phyloP scores from a whole-genome alignment of 2,888 invertebrate genomes.

The Ommatoiulus sabulosus region DNA sequence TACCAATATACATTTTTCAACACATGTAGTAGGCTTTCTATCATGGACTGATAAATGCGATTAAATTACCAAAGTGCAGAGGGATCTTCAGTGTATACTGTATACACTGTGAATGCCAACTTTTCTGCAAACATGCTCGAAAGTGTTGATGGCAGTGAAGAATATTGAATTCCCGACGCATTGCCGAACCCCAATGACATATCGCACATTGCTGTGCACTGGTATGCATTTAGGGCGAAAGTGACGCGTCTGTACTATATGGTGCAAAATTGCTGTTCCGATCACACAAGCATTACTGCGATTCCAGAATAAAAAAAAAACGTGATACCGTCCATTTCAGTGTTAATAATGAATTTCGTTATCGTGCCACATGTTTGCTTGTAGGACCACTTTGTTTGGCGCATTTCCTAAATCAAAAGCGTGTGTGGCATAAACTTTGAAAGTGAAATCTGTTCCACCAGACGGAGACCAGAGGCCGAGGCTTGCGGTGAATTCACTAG shows the following conservation, averaged over 20 bases:
- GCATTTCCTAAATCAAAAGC: not conserved
- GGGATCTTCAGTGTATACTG: too few relatives aligned
- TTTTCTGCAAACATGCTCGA: too few relatives aligned
- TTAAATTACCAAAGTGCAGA: too few relatives aligned
- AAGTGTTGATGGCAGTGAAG: too few relatives aligned
- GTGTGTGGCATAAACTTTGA: conserved; percentile 10
- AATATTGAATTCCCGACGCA: too few relatives aligned
- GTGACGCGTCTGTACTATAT: not conserved
- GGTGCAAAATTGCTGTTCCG: not conserved
- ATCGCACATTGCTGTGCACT: not conserved
- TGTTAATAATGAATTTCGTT: not conserved
- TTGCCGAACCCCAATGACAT: not conserved
- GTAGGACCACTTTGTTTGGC: not conserved
- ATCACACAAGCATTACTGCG: not conserved
- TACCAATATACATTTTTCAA: too few relatives aligned
- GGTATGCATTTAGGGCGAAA: not conserved
- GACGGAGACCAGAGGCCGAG: not conserved
- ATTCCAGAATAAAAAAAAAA: not conserved
- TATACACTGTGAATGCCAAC: too few relatives aligned
- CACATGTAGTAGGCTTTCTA: too few relatives aligned
- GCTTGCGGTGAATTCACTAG: not conserved
- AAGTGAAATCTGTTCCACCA: conserved; percentile 9
- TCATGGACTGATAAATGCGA: too few relatives aligned
- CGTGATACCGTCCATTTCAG: not conserved
- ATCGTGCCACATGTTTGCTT: not conserved